Evolutionary conservation across 1,140 invertebrate species (phyloP).

Genomic region (Nilaparvata lugens): DNA sequence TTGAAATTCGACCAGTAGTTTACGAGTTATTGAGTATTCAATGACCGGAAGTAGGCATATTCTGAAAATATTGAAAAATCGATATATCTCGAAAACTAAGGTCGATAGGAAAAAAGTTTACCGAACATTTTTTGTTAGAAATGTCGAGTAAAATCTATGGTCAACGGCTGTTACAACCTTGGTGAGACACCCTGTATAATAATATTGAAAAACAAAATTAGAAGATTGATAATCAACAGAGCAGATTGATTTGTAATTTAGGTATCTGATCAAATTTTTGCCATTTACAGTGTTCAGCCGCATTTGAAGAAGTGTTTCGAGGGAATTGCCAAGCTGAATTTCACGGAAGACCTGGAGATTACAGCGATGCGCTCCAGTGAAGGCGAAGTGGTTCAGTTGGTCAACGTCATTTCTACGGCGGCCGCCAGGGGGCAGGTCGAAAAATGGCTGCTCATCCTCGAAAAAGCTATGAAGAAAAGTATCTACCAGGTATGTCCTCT

Average conservation of each 20-base stretch:
- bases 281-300: conserved; percentile 77
- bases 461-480: conserved; percentile 83
- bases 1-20: too few species aligned
- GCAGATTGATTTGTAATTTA: too few species aligned
- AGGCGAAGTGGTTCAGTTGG: conserved; percentile 69
- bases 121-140: too few species aligned
- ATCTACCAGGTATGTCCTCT: conserved; percentile 45
- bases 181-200: too few species aligned
- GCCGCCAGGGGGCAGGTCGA: conserved; percentile 91
- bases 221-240: background rate
- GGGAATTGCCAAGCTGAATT: conserved; percentile 77
- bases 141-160: too few species aligned
- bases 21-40: too few species aligned
- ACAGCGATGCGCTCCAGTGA: conserved; percentile 86
- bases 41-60: too few species aligned
- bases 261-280: background rate
- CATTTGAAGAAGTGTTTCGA: conserved; percentile 96
- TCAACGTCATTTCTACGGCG: conserved; percentile 73
- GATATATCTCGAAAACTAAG: too few species aligned
- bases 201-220: too few species aligned
- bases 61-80: too few species aligned
- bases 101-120: too few species aligned
- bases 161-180: too few species aligned
- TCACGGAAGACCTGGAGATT: conserved; percentile 78
- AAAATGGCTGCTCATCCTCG: conserved; percentile 90